These are phyloP conservation scores for Pterostichus niger DNA, from an alignment of 2,888 invertebrate genomes.

Conservation along the genomic window DNA sequence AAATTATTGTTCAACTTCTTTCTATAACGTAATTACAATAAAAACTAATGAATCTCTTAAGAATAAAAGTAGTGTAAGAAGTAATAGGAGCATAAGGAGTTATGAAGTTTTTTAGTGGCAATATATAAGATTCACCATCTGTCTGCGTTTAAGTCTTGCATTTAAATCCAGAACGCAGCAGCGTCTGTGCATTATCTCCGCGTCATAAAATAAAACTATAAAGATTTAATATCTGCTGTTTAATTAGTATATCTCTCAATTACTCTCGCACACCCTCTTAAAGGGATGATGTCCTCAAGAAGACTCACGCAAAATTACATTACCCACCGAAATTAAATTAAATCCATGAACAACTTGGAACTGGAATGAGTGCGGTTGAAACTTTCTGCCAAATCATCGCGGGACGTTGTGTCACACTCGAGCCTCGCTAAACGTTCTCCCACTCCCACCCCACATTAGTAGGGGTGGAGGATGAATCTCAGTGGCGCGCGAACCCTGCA, in stretches of 20 bases:
- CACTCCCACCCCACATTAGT: neutral
- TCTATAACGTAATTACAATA: too few species aligned
- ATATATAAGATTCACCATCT: too few species aligned
- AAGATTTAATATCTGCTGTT: constrained; percentile 63
- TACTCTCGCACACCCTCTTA: constrained; percentile 45
- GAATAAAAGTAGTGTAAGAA: too few species aligned
- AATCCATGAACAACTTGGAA: constrained; percentile 65
- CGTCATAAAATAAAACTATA: constrained; percentile 47
- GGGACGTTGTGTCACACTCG: constrained; percentile 19
- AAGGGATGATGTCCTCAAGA: constrained; percentile 54
- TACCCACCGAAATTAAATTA: constrained; percentile 65
- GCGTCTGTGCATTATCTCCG: constrained; percentile 17
- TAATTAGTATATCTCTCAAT: constrained; percentile 63
- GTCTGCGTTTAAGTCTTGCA: too few species aligned
- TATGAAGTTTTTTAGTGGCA: too few species aligned
- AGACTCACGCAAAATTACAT: constrained; percentile 59
- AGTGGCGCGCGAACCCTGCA: neutral
- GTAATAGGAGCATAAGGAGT: too few species aligned
- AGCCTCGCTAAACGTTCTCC: constrained; percentile 31
- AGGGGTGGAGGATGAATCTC: neutral
- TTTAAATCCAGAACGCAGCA: too few species aligned
- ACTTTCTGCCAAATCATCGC: constrained; percentile 58
- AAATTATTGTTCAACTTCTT: too few species aligned
- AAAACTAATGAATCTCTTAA: too few species aligned
- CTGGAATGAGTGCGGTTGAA: constrained; percentile 59